phyloP scores from a whole-genome alignment of 2,797 vertebrate species.

The Xerus rutilus region DNA sequence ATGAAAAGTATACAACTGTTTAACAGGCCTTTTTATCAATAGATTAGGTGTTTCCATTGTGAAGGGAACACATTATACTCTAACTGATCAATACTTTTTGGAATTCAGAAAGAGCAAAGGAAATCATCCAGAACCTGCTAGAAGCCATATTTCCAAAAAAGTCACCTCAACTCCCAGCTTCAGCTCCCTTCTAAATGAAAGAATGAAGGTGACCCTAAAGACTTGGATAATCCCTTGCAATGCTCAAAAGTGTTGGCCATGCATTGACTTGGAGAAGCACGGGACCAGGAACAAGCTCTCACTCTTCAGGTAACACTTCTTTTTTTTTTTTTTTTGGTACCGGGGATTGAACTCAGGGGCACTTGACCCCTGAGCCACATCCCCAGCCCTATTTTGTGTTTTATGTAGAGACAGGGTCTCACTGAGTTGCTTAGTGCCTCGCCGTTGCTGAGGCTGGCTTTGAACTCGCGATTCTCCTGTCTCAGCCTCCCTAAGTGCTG shows the following conservation, averaged over 20 bases:
- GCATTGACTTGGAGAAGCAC: background rate
- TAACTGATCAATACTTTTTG: background rate
- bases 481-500: too few relatives aligned
- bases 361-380: too few relatives aligned
- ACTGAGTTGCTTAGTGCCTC: too few relatives aligned
- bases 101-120: background rate
- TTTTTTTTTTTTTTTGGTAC: too few relatives aligned
- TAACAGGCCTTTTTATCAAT: background rate
- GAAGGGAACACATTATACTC: background rate
- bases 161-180: background rate
- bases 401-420: too few relatives aligned
- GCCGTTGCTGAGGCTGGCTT: too few relatives aligned
- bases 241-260: background rate
- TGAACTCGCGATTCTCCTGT: too few relatives aligned
- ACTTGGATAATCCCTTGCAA: background rate
- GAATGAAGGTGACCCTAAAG: background rate
- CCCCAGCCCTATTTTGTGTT: too few relatives aligned
- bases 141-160: background rate
- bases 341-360: too few relatives aligned
- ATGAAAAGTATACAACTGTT: background rate
- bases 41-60: background rate
- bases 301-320: rapidly evolving
- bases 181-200: background rate
- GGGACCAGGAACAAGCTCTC: background rate
- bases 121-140: background rate